Conservation (phyloP, 2,888 invertebrate genomes). For the Orthonevra nobilis region DNA sequence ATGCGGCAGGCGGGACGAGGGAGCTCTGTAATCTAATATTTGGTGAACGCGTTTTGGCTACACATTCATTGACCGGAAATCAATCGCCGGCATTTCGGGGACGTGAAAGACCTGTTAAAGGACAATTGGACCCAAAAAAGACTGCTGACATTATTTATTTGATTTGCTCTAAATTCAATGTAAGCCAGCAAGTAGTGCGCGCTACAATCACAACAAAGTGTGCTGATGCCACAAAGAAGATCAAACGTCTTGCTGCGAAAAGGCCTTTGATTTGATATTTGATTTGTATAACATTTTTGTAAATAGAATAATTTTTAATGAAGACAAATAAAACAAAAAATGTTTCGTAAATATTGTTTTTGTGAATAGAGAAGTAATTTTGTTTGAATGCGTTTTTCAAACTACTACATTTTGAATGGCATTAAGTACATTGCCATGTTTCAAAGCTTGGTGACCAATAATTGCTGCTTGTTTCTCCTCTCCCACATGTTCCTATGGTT, state of each 20-base stretch:
- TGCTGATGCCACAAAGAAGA: conserved; percentile 24
- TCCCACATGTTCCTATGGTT: no score
- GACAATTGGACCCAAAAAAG: conserved; percentile 79
- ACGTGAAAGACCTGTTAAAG: conserved; percentile 69
- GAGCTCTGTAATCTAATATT: conserved; percentile 81
- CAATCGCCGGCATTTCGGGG: conserved; percentile 79
- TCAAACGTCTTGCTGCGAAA: background rate
- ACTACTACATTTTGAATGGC: no score
- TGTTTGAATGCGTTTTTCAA: no score
- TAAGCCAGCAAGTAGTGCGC: conserved; percentile 27
- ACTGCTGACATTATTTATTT: conserved; percentile 81
- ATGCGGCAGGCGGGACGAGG: conserved; percentile 81
- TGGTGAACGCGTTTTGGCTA: conserved; percentile 81
- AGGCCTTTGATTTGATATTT: no score
- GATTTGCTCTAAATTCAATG: conserved; percentile 14
- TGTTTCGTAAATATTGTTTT: no score
- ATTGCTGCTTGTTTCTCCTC: no score
- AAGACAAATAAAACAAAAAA: no score
- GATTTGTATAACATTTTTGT: no score
- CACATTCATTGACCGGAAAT: conserved; percentile 82
- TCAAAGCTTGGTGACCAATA: no score
- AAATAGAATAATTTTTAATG: no score
- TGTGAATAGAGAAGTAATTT: no score
- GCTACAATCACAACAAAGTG: conserved; percentile 75
- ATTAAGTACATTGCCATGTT: no score